Evolutionary conservation across 2,113 vertebrate genomes (phyloP), one percentile per base, ranked within the genome.

Genomic region (Melanostigma gelatinosum): DNA sequence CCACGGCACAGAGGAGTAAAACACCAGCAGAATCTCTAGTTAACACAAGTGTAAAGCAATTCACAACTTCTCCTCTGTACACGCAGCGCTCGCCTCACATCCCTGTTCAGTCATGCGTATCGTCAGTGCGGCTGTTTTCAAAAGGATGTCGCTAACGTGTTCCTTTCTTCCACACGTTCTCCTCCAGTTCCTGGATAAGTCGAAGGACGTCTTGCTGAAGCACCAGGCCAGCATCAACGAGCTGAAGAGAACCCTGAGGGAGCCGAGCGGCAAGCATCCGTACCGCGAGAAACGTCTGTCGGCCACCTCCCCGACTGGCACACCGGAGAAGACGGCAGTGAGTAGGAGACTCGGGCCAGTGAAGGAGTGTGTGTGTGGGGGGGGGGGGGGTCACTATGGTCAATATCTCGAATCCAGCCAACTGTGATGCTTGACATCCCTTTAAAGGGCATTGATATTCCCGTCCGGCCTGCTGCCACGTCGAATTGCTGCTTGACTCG

Each of bases 171-270:
- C 22, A 0, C 34, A 1, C 67, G 4, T 75, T 50, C 42, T 84
- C 13, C 61, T 72, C 20, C 78, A 99, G 98, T 99, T 99, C 92
- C 88, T 97, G 93, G 97, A 99, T 92, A 99, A 99, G 92, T 97
- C 98, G 9, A 95, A 98, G 87, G 98, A 99, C 13, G 94, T 99
- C 88, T 91, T 99, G 79, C 93, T 99, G 93, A 99, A 99, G 94
- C 98, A 99, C 85, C 98, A 99, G 94, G 98, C 98, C 91, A 99
- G 98, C 93, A 99, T 99, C 94, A 99, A 99, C 2, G 98, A 99
- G 93, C 94, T 99, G 93, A 99, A 99, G 91, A 93, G 97, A 87
- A 96, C 98, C 62, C 91, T 99, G 87, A 97, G 95, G 94, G 97
- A 99, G 68, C 97, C 98, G 79, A 99, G 97, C 95, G 98, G 97